Evolutionary conservation across 2,888 invertebrate species (phyloP), one percentile per base, ranked within the genome.

Genomic region (Drosophila silvestris): DNA sequence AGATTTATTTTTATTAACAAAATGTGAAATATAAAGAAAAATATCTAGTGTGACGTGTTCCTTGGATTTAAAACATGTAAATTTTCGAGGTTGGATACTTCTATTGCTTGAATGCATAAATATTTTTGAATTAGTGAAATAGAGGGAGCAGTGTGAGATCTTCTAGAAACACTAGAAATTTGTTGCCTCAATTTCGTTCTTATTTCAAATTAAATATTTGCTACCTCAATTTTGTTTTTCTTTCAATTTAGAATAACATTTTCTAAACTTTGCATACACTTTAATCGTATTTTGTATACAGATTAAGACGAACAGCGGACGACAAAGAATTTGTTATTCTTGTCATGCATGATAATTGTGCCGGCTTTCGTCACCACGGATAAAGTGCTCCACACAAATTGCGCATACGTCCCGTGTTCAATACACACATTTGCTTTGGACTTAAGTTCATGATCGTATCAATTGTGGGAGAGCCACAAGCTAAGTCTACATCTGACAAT

Each of bases 361-460:
- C 19, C 16, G 47, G 22, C 4, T 7, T 4, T 47, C 9, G 2
- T 26, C 22, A n/a, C 26, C 47, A 16, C 16, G 16, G 16, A 26
- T 16, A 47, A 47, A 47, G 16, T 16, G 53, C 64, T 51, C 30
- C 30, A 35, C 28, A 26, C n/a, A 41, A 26, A 74, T 73, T 73
- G 71, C 71, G 60, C 51, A 82, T 78, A 77, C 79, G 74, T 54
- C 81, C 65, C 73, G 69, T 71, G 74, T 56, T 6, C 65, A 19
- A 32, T 5, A 39, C n/a, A 16, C 26, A 22, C 44, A 52, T 52
- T 65, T 54, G 57, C n/a, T 32, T 32, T 62, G 60, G 68, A 70
- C 52, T 75, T 79, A 79, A 79, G 91, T 89, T 91, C 89, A 89
- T 82, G 90, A 85, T 77, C 89, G 79, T 79, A 81, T 77, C 80